Conservation (phyloP, 1,140 invertebrate species). For the Formica selysi region DNA sequence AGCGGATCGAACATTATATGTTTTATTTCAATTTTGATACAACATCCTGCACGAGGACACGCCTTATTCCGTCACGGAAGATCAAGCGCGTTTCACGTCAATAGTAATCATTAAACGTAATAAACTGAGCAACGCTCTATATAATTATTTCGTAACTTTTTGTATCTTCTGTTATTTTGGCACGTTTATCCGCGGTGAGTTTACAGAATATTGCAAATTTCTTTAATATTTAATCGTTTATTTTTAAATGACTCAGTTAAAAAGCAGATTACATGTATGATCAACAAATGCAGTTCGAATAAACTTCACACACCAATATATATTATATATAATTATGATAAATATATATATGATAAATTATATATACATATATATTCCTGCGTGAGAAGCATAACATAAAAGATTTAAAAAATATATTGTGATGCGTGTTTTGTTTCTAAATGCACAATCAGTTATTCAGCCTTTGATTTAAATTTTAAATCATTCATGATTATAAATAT, state of each 20-base stretch:
- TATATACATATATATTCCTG: not conserved
- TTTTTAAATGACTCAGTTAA: not conserved
- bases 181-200: not conserved
- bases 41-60: conserved; percentile 38
- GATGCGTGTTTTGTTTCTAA: not conserved
- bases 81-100: conserved; percentile 53
- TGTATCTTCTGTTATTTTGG: conserved; percentile 64
- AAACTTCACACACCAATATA: not conserved
- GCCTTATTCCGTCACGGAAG: conserved; percentile 62
- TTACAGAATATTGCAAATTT: conserved; percentile 18
- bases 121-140: conserved; percentile 53
- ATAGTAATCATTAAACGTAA: conserved; percentile 67
- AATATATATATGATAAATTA: not conserved
- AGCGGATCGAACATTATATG: conserved; percentile 13
- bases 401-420: not conserved
- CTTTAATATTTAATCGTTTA: not conserved
- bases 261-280: not conserved
- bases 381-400: not conserved
- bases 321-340: conserved; percentile 18
- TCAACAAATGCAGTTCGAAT: not conserved
- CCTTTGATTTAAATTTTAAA: not conserved
- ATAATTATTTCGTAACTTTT: conserved; percentile 67
- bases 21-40: conserved; percentile 57
- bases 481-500: not conserved
- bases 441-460: too few relatives aligned